Percentiles rank a stretch among this genome's conserved stretches.
These are phyloP conservation scores for Coelogynopora nodosa DNA, from an alignment of 2,888 invertebrate genomes.

Conservation along the genomic window DNA sequence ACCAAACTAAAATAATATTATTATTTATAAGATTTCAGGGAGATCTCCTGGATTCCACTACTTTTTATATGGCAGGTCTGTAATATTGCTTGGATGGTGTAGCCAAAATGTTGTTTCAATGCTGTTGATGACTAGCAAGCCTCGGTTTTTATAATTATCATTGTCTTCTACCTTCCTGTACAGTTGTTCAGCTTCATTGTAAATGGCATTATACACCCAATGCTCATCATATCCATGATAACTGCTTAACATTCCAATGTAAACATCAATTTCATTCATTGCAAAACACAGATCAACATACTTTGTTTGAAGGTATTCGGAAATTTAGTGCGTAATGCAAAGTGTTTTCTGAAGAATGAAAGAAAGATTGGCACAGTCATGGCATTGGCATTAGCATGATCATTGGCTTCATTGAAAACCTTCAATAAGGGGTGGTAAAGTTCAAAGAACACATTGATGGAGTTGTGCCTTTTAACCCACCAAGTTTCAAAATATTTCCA, in stretches of 20 bases:
- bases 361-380: background rate
- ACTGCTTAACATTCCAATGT: slow-evolving; percentile 4
- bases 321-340: background rate
- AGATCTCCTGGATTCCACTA: too few species aligned
- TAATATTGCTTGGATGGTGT: slow-evolving; percentile 7
- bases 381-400: slow-evolving; percentile 15
- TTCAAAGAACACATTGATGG: slow-evolving; percentile 25
- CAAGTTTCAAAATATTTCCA: background rate
- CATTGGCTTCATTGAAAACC: slow-evolving; percentile 10
- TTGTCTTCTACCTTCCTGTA: slow-evolving; percentile 28
- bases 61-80: background rate
- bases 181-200: slow-evolving; percentile 28
- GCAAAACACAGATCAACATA: background rate
- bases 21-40: too few species aligned
- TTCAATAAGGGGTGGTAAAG: slow-evolving; percentile 14
- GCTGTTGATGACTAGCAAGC: slow-evolving; percentile 12
- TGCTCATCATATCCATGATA: background rate
- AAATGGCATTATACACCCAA: slow-evolving; percentile 7
- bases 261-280: slow-evolving; percentile 3
- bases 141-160: slow-evolving; percentile 1
- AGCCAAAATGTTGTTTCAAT: background rate
- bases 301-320: background rate
- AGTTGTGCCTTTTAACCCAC: slow-evolving; percentile 13
- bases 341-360: background rate
- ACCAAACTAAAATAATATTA: too few species aligned